Evolutionary conservation across 2,888 invertebrate species (phyloP).

Genomic region (Psococerastis gibbosa): DNA sequence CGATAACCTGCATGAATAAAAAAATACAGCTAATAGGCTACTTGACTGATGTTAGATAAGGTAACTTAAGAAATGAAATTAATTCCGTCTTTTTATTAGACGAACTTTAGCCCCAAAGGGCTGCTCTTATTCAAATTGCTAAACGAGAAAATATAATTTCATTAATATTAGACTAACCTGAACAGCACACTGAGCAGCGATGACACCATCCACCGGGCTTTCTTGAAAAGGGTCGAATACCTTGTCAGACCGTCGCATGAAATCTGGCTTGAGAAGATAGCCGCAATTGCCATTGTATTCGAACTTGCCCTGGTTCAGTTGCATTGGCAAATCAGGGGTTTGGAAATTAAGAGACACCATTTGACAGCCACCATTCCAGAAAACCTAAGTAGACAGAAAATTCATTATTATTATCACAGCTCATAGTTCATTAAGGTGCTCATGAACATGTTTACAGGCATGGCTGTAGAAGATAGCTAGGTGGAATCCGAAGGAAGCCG

Average conservation of each 20-base stretch:
- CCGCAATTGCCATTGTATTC: conserved; percentile 99
- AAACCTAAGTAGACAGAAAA: too few species aligned
- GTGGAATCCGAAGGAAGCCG: too few species aligned
- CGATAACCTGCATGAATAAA: conserved; percentile 54
- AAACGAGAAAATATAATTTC: background rate
- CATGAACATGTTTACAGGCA: too few species aligned
- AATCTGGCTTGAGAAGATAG: conserved; percentile 95
- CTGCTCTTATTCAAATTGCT: too few species aligned
- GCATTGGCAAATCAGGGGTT: conserved; percentile 97
- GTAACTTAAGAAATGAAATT: background rate
- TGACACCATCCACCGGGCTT: conserved; percentile 97
- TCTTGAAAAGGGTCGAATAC: conserved; percentile 99
- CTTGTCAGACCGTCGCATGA: conserved; percentile 91
- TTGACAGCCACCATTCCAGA: conserved; percentile 99
- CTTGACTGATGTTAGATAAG: background rate
- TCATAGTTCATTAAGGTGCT: too few species aligned
- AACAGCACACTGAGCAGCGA: conserved; percentile 94
- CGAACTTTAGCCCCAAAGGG: too few species aligned
- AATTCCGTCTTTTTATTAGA: too few species aligned
- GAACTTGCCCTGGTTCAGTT: conserved; percentile 99
- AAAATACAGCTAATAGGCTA: background rate
- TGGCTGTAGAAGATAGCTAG: too few species aligned
- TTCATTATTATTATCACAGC: too few species aligned
- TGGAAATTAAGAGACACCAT: conserved; percentile 99
- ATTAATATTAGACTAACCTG: conserved; percentile 38